Evolutionary conservation across 1,140 invertebrate species (phyloP).

Genomic region (Tetranychus urticae): DNA sequence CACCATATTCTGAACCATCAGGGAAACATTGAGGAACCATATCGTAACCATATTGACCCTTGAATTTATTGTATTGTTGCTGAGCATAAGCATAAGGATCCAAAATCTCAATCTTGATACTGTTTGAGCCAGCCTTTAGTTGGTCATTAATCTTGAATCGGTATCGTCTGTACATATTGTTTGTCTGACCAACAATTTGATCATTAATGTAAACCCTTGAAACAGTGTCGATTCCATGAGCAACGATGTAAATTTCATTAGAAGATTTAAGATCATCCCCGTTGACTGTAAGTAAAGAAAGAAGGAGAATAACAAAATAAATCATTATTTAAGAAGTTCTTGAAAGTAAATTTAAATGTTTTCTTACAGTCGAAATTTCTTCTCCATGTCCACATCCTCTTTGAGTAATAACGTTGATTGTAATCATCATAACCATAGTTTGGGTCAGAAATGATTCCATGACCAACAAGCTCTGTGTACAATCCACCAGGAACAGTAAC

Average conservation of each 20-base stretch:
- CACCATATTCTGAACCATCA: constrained; percentile 46
- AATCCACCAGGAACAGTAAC: constrained; percentile 52
- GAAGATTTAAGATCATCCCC: constrained; percentile 13
- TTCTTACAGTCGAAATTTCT: constrained; percentile 19
- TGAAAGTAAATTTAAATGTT: neutral
- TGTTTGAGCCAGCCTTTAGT: constrained; percentile 29
- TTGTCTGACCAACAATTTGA: constrained; percentile 32
- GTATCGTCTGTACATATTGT: constrained; percentile 78
- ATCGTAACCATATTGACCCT: constrained; percentile 26
- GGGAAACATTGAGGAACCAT: constrained; percentile 58
- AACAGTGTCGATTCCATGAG: constrained; percentile 68
- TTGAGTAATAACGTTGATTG: constrained; percentile 50
- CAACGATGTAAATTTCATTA: constrained; percentile 31
- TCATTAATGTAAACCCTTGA: constrained; percentile 47
- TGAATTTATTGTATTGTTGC: constrained; percentile 28
- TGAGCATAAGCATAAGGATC: constrained; percentile 47
- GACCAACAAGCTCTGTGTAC: constrained; percentile 44
- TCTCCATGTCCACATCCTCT: constrained; percentile 47
- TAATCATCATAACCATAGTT: constrained; percentile 54
- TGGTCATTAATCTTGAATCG: constrained; percentile 40
- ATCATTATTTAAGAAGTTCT: neutral
- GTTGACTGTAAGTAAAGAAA: constrained; percentile 10
- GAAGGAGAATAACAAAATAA: neutral
- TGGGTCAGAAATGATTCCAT: constrained; percentile 35
- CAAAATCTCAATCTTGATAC: constrained; percentile 37